Evolutionary conservation across 2,797 vertebrate species (phyloP).

Genomic region (Phrynocephalus forsythii): DNA sequence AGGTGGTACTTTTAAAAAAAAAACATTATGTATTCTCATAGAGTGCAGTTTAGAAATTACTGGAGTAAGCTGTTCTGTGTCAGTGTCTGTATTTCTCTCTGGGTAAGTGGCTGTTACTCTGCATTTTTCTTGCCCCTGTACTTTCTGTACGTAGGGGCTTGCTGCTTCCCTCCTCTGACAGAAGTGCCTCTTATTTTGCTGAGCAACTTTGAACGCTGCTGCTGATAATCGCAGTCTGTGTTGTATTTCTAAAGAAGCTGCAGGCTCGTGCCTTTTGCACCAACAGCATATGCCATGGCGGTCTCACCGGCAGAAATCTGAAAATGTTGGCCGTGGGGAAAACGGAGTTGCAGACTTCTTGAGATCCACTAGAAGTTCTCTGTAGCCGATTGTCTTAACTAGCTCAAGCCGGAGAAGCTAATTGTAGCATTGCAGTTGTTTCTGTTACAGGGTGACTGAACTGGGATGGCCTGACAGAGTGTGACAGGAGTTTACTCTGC

Average conservation of each 20-base stretch:
- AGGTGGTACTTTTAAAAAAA: not conserved
- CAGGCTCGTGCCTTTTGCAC: not conserved
- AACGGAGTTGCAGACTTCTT: not conserved
- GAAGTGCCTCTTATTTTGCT: not conserved
- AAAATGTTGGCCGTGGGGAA: not conserved
- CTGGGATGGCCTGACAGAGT: conserved; percentile 11
- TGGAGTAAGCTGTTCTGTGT: not conserved
- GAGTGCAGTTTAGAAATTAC: not conserved
- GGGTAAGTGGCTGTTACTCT: not conserved
- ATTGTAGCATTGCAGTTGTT: not conserved
- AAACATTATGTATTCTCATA: not conserved
- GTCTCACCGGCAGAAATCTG: not conserved
- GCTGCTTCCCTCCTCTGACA: not conserved
- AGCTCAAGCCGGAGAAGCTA: not conserved
- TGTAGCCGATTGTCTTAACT: fast-evolving
- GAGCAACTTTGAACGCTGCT: conserved; percentile 13
- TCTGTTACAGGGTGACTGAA: not conserved
- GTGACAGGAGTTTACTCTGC: conserved; percentile 29
- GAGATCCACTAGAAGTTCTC: not conserved
- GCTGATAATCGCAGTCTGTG: not conserved
- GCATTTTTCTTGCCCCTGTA: not conserved
- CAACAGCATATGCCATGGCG: not conserved
- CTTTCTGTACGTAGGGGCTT: not conserved
- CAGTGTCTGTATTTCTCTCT: not conserved
- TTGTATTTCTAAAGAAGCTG: not conserved